Evolutionary conservation across 2,797 vertebrate species (phyloP).

Genomic region (Sus cebifrons): DNA sequence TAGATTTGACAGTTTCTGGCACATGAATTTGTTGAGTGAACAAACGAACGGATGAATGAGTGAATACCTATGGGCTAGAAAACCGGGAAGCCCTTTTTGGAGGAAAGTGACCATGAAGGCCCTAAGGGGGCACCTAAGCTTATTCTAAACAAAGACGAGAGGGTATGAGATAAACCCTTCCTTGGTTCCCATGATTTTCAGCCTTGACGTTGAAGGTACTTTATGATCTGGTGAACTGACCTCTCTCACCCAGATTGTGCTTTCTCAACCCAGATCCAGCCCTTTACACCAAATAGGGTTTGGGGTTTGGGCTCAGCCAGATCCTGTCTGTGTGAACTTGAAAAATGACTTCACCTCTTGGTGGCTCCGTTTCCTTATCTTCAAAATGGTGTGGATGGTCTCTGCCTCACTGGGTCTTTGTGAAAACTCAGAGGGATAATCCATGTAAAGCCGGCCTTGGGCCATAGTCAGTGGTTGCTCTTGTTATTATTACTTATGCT

Average conservation of each 20-base stretch:
- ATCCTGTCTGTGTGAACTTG: not conserved
- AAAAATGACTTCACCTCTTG: not conserved
- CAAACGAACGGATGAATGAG: not conserved
- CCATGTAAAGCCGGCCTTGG: not conserved
- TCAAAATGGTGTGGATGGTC: not conserved
- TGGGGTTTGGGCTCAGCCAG: not conserved
- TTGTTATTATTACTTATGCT: not conserved
- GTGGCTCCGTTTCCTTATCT: not conserved
- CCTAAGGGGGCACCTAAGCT: not conserved
- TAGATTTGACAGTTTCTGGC: not conserved
- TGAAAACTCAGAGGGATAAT: not conserved
- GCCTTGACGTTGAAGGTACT: not conserved
- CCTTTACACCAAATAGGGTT: not conserved
- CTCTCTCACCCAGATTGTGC: not conserved
- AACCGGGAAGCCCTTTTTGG: not conserved
- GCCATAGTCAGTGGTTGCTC: no score
- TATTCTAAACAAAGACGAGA: not conserved
- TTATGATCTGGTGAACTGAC: not conserved
- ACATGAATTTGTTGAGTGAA: not conserved
- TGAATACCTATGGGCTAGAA: not conserved
- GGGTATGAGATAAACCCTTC: not conserved
- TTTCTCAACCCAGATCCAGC: not conserved
- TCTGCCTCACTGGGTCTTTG: not conserved
- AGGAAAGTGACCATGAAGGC: not conserved
- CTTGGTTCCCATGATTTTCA: not conserved